Conservation (phyloP, 2,113 vertebrate species). For the Asarcornis scutulata region DNA sequence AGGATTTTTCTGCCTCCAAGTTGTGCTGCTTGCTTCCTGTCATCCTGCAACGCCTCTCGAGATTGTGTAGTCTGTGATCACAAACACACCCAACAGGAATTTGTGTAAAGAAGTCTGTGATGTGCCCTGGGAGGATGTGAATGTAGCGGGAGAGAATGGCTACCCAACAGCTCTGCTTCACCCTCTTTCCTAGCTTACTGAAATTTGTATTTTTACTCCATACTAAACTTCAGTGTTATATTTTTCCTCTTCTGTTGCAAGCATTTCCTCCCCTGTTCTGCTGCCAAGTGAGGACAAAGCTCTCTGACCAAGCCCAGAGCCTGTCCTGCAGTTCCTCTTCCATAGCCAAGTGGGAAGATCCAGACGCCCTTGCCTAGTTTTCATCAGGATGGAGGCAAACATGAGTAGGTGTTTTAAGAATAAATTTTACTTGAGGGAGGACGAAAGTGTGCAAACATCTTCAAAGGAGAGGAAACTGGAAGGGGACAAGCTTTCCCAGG, state of each 20-base stretch:
- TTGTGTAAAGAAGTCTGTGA: not conserved
- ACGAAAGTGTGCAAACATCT: not conserved
- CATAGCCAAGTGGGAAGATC: not conserved
- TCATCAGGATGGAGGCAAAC: not conserved
- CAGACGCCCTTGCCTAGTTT: not conserved
- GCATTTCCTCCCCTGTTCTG: not conserved
- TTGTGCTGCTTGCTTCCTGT: not conserved
- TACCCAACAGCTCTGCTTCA: not conserved
- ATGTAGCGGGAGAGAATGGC: not conserved
- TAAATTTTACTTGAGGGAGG: not conserved
- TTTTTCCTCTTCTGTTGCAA: not conserved
- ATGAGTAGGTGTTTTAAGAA: not conserved
- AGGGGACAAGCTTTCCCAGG: not conserved
- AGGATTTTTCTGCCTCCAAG: slow-evolving; percentile 32
- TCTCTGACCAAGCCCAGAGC: not conserved
- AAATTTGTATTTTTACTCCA: not conserved
- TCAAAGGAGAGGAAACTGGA: not conserved
- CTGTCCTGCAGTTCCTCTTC: not conserved
- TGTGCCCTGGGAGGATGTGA: not conserved
- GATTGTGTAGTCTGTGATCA: slow-evolving; percentile 24
- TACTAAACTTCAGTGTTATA: not conserved
- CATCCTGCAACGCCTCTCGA: slow-evolving; percentile 9
- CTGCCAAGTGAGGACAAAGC: not conserved
- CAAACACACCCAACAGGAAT: not conserved
- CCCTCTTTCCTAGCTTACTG: not conserved